A percentile compares a stretch with the other conserved stretches of the same genome.
phyloP scores from a whole-genome alignment of 1,140 invertebrate genomes.

The Nasonia giraulti region DNA sequence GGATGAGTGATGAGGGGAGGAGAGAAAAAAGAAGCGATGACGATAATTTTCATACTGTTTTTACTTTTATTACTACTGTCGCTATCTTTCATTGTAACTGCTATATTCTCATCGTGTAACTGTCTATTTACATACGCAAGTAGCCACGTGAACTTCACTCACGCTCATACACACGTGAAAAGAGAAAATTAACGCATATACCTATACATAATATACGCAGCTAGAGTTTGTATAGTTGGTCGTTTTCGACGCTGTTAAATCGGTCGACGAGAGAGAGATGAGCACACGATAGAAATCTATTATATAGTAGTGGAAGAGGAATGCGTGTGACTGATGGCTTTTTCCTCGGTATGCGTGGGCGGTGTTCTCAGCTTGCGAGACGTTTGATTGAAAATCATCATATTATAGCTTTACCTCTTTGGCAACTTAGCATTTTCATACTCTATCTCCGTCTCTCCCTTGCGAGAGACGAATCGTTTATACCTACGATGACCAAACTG shows the following conservation, averaged over 20 bases:
- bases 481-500: background rate
- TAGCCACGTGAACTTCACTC: background rate
- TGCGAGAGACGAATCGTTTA: background rate
- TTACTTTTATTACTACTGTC: conserved; percentile 68
- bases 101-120: conserved; percentile 59
- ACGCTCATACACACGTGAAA: background rate
- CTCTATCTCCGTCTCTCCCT: background rate
- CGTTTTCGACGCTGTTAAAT: background rate
- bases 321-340: background rate
- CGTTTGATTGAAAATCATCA: background rate
- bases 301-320: background rate
- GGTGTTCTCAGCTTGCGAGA: background rate
- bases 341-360: background rate
- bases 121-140: conserved; percentile 54
- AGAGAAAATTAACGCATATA: background rate
- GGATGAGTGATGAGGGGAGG: conserved; percentile 51
- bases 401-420: background rate
- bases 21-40: conserved; percentile 52
- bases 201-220: background rate
- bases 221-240: conserved; percentile 16
- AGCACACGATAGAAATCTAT: background rate
- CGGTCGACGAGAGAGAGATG: background rate
- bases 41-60: conserved; percentile 70
- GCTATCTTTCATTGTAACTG: conserved; percentile 65
- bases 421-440: background rate